Evolutionary conservation across 2,888 invertebrate species (phyloP).

Genomic region (Nemotelus nigrinus): DNA sequence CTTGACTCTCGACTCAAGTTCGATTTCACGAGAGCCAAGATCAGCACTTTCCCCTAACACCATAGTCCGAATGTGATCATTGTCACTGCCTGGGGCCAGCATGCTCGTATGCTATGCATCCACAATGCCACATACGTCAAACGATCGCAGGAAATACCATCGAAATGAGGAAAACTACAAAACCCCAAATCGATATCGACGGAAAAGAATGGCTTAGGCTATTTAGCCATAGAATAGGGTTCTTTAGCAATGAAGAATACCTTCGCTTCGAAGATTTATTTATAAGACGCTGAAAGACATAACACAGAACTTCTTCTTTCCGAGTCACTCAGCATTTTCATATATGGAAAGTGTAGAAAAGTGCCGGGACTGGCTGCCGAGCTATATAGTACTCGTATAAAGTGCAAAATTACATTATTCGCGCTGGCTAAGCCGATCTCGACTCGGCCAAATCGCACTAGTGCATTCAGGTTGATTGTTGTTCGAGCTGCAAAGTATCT

Average conservation of each 20-base stretch:
- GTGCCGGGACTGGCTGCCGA: not conserved
- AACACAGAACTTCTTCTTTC: slow-evolving; percentile 40
- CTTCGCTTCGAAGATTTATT: slow-evolving; percentile 47
- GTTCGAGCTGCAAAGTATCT: not conserved
- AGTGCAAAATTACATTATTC: slow-evolving; percentile 21
- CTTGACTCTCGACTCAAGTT: too few species aligned
- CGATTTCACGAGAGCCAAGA: too few species aligned
- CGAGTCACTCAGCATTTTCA: slow-evolving; percentile 46
- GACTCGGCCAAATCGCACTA: too few species aligned
- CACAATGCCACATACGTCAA: not conserved
- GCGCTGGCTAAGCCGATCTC: not conserved
- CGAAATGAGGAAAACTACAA: not conserved
- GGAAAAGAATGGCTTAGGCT: slow-evolving; percentile 49
- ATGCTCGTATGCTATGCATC: not conserved
- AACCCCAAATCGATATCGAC: slow-evolving; percentile 22
- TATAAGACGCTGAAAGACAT: slow-evolving; percentile 46
- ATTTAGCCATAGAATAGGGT: slow-evolving; percentile 43
- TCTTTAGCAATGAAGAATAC: slow-evolving; percentile 30
- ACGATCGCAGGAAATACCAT: slow-evolving; percentile 11
- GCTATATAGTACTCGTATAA: not conserved
- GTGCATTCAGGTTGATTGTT: too few species aligned
- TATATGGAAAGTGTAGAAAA: slow-evolving; percentile 41
- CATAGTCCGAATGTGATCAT: not conserved
- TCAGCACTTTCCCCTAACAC: not conserved
- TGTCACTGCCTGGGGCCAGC: not conserved